Evolutionary conservation across 1,140 invertebrate species (phyloP), one percentile per base, ranked within the genome.

Genomic region (fruit fly (Drosophila melanogaster)): DNA sequence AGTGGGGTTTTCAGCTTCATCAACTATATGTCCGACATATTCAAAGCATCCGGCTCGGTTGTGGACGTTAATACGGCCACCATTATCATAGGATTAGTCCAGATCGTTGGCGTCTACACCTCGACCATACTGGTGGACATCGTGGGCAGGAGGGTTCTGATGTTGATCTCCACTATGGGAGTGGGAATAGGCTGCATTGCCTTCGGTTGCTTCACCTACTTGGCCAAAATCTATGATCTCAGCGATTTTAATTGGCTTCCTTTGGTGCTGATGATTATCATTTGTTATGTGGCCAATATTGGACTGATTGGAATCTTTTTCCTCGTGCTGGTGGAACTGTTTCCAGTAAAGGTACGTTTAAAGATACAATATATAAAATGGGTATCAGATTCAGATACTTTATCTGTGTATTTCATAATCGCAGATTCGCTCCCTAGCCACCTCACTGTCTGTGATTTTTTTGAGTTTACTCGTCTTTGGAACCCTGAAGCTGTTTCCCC

Each of bases 41-140:
- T 96, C 85, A 77, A 91, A 3, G 93, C 93, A 0, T 94, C 96
- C 0, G 94, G 95, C 0, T 94, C 94, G 0, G 84, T 81, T 7
- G 70, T 97, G 0, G 91, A 94, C 19, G 92, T 96, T 0, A 93
- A 93, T 19, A 81, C 95, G 3, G 94, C 94, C 10, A 94, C 97
- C 0, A 96, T 98, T 47, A 94, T 97, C 6, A 94, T 98, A 2
- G 96, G 96, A 1, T 49, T 78, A 0, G 80, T 92, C 0, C 91
- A 92, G 65, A 87, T 92, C 19, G 61, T 92, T 0, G 84, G 81
- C 6, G 81, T 84, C 0, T 75, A 90, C 12, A 81, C 79, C 4
- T 90, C 91, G 0, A 86, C 91, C 6, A 75, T 92, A 33, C 65
- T 92, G 2, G 79, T 92, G 17, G 92, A 92, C 41, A 77, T 83